phyloP scores from a whole-genome alignment of 2,797 vertebrate genomes.

The Microctenopoma steveboyesi region DNA sequence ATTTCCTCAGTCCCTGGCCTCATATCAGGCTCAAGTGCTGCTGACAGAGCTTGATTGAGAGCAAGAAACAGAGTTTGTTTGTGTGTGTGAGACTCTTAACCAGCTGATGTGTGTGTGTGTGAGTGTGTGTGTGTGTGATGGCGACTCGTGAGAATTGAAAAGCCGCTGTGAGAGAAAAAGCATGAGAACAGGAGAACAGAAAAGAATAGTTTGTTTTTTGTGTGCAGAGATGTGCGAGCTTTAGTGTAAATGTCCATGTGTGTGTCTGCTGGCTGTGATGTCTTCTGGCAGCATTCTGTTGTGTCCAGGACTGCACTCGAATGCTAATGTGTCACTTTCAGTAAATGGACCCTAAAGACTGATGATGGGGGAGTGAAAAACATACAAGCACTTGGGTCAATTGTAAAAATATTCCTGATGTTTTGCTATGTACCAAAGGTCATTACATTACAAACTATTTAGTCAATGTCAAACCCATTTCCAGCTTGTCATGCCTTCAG shows the following conservation, averaged over 20 bases:
- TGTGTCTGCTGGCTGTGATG: slow-evolving; percentile 19
- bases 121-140: slow-evolving; percentile 28
- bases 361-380: background rate
- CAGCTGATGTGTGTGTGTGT: slow-evolving; percentile 27
- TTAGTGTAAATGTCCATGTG: slow-evolving; percentile 26
- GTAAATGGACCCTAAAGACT: slow-evolving; percentile 18
- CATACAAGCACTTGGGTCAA: slow-evolving; percentile 1
- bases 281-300: slow-evolving; percentile 26
- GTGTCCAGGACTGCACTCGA: slow-evolving; percentile 21
- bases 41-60: slow-evolving; percentile 62
- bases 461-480: background rate
- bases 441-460: background rate
- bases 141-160: slow-evolving; percentile 55
- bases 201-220: slow-evolving; percentile 41
- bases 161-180: slow-evolving; percentile 54
- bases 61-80: slow-evolving; percentile 46
- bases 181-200: slow-evolving; percentile 37
- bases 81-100: slow-evolving; percentile 14
- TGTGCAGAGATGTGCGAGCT: slow-evolving; percentile 15
- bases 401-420: background rate
- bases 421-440: slow-evolving; percentile 8
- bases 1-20: slow-evolving; percentile 62
- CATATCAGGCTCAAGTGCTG: slow-evolving; percentile 56
- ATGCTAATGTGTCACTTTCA: slow-evolving; percentile 26
- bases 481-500: background rate